phyloP scores from a whole-genome alignment of 2,113 vertebrate genomes.

The Serilophus lunatus region DNA sequence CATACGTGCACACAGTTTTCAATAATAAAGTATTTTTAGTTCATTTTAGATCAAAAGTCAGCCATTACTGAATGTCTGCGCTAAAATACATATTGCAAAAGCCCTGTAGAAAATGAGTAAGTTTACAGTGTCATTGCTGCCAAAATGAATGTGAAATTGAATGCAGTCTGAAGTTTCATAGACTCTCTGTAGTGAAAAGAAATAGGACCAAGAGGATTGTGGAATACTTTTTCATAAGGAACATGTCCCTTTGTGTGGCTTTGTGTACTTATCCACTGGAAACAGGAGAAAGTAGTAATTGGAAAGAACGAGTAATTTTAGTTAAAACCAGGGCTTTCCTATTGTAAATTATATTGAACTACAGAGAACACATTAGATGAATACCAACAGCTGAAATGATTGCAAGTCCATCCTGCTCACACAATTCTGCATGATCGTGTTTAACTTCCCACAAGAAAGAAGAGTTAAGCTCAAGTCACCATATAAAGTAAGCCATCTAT shows the following conservation, averaged over 20 bases:
- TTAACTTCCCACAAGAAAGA: not conserved
- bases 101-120: constrained; percentile 27
- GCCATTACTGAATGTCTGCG: not conserved
- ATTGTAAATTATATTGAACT: not conserved
- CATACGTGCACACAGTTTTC: not conserved
- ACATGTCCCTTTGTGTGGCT: not conserved
- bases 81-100: constrained; percentile 41
- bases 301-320: not conserved
- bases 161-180: not conserved
- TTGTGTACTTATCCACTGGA: not conserved
- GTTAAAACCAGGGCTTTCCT: not conserved
- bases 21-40: constrained; percentile 23
- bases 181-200: not conserved
- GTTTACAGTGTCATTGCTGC: constrained; percentile 24
- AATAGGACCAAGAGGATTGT: not conserved
- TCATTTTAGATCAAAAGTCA: constrained; percentile 47
- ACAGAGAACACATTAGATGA: not conserved
- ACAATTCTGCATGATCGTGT: not conserved
- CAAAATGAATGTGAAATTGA: constrained; percentile 41
- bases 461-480: not conserved
- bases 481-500: not conserved
- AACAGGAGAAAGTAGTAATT: not conserved
- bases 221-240: not conserved
- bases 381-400: not conserved
- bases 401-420: not conserved